Conservation (phyloP, 37 sponge, comb jelly and placozoan genomes). For the Petrosia ficiformis region DNA sequence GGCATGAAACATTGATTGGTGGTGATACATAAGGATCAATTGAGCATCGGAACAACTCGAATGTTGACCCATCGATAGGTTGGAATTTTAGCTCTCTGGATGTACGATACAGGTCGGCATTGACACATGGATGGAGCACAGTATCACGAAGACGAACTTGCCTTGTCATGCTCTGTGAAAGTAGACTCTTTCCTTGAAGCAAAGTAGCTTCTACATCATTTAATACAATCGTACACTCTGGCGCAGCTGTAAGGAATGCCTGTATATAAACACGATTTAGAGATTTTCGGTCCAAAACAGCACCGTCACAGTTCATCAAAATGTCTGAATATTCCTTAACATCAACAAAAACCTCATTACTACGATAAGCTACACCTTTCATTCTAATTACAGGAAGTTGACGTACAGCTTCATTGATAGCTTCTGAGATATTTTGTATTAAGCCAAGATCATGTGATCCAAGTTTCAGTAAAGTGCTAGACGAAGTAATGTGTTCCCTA, state of each 20-base stretch:
- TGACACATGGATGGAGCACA: slow-evolving; percentile 83
- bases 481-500: slow-evolving; percentile 65
- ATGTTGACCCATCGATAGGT: slow-evolving; percentile 73
- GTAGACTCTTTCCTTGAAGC: slow-evolving; percentile 47
- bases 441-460: slow-evolving; percentile 59
- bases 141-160: slow-evolving; percentile 65
- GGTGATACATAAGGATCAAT: slow-evolving; percentile 70
- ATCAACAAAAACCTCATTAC: slow-evolving; percentile 87
- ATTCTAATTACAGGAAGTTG: slow-evolving; percentile 73
- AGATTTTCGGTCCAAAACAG: slow-evolving; percentile 74
- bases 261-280: slow-evolving; percentile 68
- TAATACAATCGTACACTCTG: slow-evolving; percentile 63
- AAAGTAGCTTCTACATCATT: slow-evolving; percentile 77
- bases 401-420: slow-evolving; percentile 66
- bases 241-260: slow-evolving; percentile 61
- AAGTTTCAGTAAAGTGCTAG: slow-evolving; percentile 64
- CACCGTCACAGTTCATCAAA: slow-evolving; percentile 88
- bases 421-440: slow-evolving; percentile 56
- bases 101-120: slow-evolving; percentile 39
- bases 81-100: slow-evolving; percentile 64
- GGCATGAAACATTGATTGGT: slow-evolving; percentile 62
- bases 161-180: slow-evolving; percentile 45
- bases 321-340: slow-evolving; percentile 76
- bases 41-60: slow-evolving; percentile 72
- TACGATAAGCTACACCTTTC: slow-evolving; percentile 68